Base-by-base conservation (phyloP, 2,888 invertebrate species). In the Phrixothrix hirtus region DNA sequence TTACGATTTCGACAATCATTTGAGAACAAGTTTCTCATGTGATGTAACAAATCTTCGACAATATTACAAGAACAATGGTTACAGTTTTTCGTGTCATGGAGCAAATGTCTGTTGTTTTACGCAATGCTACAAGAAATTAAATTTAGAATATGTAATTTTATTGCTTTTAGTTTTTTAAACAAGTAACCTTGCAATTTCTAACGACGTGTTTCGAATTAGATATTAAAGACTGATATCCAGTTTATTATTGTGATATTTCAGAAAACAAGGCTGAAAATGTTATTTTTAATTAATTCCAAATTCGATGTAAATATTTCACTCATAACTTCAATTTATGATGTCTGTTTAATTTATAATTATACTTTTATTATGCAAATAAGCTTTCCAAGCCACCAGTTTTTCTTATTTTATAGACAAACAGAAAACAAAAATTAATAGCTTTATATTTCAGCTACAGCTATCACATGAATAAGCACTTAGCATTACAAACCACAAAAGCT, bases 21-120 rank as follows among this genome's bases (percentile, higher is more conserved):
- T 39, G 38, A 31, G 55, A 57, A 57, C 47, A 46, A 35, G 30
- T 50, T 55, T 49, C 50, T 46, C 58, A 46, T 55, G 53, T 53
- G 49, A 42, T 58, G 44, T 46, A 49, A 55, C 52, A 55, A 52
- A 48, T 43, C 42, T 21, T 26, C 37, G 30, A 12, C 43, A 51
- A 51, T 50, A 55, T 46, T 47, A 39, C 44, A 39, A 26, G 45
- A 58, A 58, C 58, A 58, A 58, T 58, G 45, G 45, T 26, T 10
- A 35, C 46, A 38, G 51, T 48, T 52, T 49, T 45, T 55, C 35
- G 48, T 46, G 42, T 57, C 42, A 49, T 37, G 30, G 31, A 36
- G 35, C 35, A 43, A 49, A 49, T 49, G 36, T 21, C 34, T 39
- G 46, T 31, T 36, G 30, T 38, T 51, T 38, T 38, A 41, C 51